phyloP scores from a whole-genome alignment of 2,113 vertebrate species.

The Mohoua ochrocephala region DNA sequence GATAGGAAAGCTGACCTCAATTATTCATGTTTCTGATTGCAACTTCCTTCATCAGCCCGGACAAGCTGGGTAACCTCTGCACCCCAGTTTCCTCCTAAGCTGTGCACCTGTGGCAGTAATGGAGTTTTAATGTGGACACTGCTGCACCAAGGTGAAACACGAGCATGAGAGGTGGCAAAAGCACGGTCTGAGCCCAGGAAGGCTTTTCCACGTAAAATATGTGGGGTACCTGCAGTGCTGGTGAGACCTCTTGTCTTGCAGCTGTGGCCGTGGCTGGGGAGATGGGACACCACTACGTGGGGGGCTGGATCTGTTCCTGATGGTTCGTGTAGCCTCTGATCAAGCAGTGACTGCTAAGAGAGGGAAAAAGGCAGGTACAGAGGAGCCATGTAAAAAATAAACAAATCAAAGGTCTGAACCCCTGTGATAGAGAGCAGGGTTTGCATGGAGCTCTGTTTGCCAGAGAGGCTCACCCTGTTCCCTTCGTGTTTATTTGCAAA shows the following conservation, averaged over 20 bases:
- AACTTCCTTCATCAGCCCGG: neutral
- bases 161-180: neutral
- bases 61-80: neutral
- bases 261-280: rapidly evolving
- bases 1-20: neutral
- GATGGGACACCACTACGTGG: rapidly evolving
- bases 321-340: neutral
- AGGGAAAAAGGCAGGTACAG: neutral
- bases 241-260: rapidly evolving
- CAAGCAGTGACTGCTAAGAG: neutral
- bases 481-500: neutral
- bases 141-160: neutral
- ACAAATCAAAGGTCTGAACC: neutral
- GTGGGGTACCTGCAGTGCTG: neutral
- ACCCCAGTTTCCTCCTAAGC: neutral
- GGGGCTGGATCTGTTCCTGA: neutral
- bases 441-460: neutral
- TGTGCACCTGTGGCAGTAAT: neutral
- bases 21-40: neutral
- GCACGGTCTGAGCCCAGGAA: neutral
- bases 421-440: neutral
- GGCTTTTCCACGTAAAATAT: neutral
- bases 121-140: neutral
- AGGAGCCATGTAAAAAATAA: neutral
- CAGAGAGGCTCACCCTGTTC: neutral